A percentile compares a stretch with the other conserved stretches of the same genome.
Evolutionary conservation across 1,140 invertebrate species (phyloP).

Genomic region (Calliphora vicina): DNA sequence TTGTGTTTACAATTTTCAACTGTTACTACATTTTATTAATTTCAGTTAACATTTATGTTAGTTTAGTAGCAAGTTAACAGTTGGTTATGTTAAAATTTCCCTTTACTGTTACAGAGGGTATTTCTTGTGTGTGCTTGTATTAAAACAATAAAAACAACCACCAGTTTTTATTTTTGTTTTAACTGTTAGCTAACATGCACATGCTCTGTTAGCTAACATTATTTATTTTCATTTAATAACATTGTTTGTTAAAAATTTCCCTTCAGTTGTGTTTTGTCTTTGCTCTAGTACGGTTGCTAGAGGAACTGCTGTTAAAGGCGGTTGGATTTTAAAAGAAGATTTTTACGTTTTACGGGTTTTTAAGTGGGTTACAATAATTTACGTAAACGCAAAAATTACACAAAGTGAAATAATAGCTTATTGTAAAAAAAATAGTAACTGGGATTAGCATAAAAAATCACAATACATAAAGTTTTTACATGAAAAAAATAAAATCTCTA

Average conservation of each 20-base stretch:
- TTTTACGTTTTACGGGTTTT: neutral
- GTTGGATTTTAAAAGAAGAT: neutral
- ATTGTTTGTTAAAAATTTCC: conserved; percentile 11
- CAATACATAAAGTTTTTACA: too few species aligned
- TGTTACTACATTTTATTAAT: too few species aligned
- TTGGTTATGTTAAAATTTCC: conserved; percentile 14
- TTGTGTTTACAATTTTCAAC: too few species aligned
- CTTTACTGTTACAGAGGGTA: too few species aligned
- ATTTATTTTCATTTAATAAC: conserved; percentile 9
- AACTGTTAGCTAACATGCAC: neutral
- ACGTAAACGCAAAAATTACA: neutral
- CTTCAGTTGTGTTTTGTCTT: conserved; percentile 26
- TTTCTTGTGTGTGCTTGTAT: neutral
- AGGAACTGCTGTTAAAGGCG: neutral
- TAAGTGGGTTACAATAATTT: neutral
- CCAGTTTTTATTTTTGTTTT: neutral
- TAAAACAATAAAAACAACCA: neutral
- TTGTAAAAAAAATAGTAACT: too few species aligned
- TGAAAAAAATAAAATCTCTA: neutral
- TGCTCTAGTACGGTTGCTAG: conserved; percentile 8
- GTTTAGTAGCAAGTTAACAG: neutral
- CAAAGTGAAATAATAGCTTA: neutral
- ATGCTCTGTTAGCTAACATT: neutral
- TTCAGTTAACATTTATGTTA: neutral
- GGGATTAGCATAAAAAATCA: too few species aligned